A percentile compares a stretch with the other conserved stretches of the same genome.
Conservation (phyloP, 2,797 vertebrate species). For the Enteromius radiatus region DNA sequence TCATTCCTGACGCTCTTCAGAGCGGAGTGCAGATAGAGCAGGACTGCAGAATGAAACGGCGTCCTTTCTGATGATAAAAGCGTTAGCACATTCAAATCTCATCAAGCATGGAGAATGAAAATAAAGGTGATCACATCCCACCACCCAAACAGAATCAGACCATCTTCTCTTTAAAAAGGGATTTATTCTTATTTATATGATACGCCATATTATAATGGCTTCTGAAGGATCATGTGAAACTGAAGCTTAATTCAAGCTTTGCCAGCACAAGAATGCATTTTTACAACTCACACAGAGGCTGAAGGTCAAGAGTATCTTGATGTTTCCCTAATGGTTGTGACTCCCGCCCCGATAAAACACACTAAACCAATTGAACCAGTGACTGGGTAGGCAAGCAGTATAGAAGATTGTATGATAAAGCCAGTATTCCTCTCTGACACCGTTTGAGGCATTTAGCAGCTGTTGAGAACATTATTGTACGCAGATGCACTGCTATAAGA, state of each 20-base stretch:
- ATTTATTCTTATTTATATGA: not conserved
- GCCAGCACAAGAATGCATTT: not conserved
- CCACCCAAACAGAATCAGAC: not conserved
- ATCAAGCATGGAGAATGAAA: conserved; percentile 9
- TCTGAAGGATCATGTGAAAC: not conserved
- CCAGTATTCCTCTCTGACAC: not conserved
- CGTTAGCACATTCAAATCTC: conserved; percentile 1
- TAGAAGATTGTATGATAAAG: not conserved
- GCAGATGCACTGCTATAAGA: not conserved
- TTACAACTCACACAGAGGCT: not conserved
- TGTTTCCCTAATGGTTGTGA: not conserved
- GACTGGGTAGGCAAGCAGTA: not conserved
- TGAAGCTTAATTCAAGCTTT: not conserved
- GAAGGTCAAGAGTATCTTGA: not conserved
- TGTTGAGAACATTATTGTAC: conserved; percentile 1
- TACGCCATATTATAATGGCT: not conserved
- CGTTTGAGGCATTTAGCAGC: not conserved
- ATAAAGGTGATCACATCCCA: not conserved
- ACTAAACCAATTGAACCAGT: not conserved
- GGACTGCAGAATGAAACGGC: conserved; percentile 19
- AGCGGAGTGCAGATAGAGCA: conserved; percentile 26
- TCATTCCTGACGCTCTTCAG: conserved; percentile 27
- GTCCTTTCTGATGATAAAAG: conserved; percentile 17
- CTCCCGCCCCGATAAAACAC: too few relatives aligned
- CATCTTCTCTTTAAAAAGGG: not conserved